A percentile compares a stretch with the other conserved stretches of the same genome.
phyloP scores from a whole-genome alignment of 35 echinoderm and acorn worm genomes.

The Apostichopus parvimensis region DNA sequence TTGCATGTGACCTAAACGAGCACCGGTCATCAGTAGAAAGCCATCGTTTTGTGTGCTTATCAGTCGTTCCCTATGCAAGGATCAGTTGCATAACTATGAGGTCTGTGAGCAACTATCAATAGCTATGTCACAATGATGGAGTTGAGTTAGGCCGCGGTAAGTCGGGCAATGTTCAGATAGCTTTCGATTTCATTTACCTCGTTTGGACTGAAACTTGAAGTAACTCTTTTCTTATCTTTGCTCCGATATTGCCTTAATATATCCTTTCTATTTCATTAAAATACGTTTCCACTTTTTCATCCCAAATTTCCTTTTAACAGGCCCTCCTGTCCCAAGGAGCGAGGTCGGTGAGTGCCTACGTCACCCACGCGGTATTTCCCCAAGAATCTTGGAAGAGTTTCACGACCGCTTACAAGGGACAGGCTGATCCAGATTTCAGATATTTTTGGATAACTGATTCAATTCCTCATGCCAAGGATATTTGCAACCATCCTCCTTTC shows the following conservation, averaged over 20 bases:
- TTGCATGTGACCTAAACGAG: too few species aligned
- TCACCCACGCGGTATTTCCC: slow-evolving; percentile 96
- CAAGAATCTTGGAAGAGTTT: slow-evolving; percentile 87
- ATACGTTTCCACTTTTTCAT: neutral
- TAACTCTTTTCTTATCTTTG: neutral
- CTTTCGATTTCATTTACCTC: neutral
- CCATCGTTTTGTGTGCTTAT: too few species aligned
- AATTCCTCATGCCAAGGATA: slow-evolving; percentile 77
- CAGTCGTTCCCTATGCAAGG: too few species aligned
- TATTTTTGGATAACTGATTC: slow-evolving; percentile 97
- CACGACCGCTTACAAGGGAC: slow-evolving; percentile 1
- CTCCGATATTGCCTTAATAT: neutral
- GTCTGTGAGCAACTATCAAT: too few species aligned
- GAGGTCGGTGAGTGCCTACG: slow-evolving; percentile 82
- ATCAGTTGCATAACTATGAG: too few species aligned
- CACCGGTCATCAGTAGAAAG: too few species aligned
- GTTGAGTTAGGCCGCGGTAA: too few species aligned
- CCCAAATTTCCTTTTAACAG: slow-evolving; percentile 46
- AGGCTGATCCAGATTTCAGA: slow-evolving; percentile 52
- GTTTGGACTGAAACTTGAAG: neutral
- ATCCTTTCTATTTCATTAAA: neutral
- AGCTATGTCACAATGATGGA: too few species aligned
- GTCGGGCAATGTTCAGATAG: too few species aligned
- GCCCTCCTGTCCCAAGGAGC: slow-evolving; percentile 69
- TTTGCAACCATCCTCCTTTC: slow-evolving; percentile 79